Evolutionary conservation across 1,140 invertebrate genomes (phyloP).

Genomic region (Drosophila santomea): DNA sequence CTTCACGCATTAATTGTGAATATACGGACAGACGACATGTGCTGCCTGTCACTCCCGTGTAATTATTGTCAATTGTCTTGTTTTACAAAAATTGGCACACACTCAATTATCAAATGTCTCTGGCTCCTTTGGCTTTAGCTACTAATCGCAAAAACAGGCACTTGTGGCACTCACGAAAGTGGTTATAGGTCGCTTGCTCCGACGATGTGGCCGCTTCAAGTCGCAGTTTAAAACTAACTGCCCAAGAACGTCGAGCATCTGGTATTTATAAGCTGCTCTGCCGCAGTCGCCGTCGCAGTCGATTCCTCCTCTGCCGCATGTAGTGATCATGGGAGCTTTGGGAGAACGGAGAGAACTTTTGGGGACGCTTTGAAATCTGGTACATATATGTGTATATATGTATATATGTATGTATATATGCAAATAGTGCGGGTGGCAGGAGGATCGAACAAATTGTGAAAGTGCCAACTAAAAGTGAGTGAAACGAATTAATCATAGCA

Average conservation of each 20-base stretch:
- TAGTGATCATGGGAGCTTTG: constrained; percentile 36
- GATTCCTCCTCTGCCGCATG: constrained; percentile 2
- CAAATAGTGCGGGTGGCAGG: constrained; percentile 15
- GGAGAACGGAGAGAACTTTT: constrained; percentile 51
- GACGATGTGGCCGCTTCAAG: constrained; percentile 55
- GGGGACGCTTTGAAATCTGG: constrained; percentile 15
- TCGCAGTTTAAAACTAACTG: constrained; percentile 64
- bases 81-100: constrained; percentile 64
- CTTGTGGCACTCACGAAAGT: constrained; percentile 44
- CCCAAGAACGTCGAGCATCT: constrained; percentile 53
- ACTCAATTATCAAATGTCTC: constrained; percentile 48
- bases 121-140: constrained; percentile 20
- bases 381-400: neutral
- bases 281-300: neutral
- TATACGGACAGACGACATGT: neutral
- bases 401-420: too few relatives aligned
- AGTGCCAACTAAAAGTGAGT: constrained; percentile 48
- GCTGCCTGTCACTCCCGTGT: constrained; percentile 13
- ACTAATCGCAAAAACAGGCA: constrained; percentile 13
- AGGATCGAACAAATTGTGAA: constrained; percentile 63
- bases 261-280: constrained; percentile 67
- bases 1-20: constrained; percentile 66
- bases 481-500: constrained; percentile 21
- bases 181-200: constrained; percentile 13
- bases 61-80: constrained; percentile 57